phyloP scores from a whole-genome alignment of 2,888 invertebrate genomes.

The Heliconius ismenius region DNA sequence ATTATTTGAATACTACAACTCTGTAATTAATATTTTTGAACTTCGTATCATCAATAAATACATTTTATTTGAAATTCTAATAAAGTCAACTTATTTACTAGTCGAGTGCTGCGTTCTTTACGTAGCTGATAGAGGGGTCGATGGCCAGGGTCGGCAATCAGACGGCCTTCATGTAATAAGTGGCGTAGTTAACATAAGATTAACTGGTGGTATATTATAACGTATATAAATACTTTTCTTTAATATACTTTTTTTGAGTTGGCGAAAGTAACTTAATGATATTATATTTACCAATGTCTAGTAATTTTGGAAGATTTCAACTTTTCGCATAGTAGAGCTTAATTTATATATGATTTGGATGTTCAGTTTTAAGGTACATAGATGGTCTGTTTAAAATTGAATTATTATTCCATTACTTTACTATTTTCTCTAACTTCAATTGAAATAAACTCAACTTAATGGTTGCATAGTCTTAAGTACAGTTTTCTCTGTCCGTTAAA shows the following conservation, averaged over 20 bases:
- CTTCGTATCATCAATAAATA: not conserved
- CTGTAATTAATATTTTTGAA: not conserved
- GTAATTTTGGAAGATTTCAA: not conserved
- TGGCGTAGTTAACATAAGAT: not conserved
- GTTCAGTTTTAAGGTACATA: no score
- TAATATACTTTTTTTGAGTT: not conserved
- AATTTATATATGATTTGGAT: no score
- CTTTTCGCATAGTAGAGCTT: not conserved
- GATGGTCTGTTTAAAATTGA: no score
- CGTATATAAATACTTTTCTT: not conserved
- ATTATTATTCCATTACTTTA: no score
- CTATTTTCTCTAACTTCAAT: not conserved
- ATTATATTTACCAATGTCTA: not conserved
- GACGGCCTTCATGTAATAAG: constrained; percentile 41
- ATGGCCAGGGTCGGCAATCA: constrained; percentile 44
- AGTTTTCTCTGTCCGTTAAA: no score
- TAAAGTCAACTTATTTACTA: not conserved
- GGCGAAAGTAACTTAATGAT: not conserved
- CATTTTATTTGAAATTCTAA: constrained; percentile 3
- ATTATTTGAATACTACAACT: no score
- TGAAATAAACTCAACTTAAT: not conserved
- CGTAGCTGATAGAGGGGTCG: constrained; percentile 34
- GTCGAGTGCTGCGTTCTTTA: not conserved
- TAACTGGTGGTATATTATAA: not conserved
- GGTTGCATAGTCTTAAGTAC: no score